Percentiles rank a stretch among this genome's conserved stretches.
These are phyloP conservation scores for Pseudachorutes palmiensis DNA, from an alignment of 1,140 invertebrate genomes.

Conservation along the genomic window DNA sequence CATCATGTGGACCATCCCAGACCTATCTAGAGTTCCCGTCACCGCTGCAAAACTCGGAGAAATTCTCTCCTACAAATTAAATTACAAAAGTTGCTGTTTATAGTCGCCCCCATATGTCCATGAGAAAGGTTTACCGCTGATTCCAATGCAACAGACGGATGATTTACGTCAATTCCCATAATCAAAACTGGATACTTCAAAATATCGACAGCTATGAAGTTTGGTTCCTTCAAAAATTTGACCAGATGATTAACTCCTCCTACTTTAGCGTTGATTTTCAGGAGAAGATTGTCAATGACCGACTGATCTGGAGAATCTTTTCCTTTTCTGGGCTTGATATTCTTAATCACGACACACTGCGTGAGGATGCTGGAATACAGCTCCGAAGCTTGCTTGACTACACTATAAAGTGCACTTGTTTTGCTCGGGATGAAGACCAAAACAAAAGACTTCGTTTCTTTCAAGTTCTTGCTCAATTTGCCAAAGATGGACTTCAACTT, in stretches of 20 bases:
- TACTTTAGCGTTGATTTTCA: constrained; percentile 79
- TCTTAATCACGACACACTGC: constrained; percentile 62
- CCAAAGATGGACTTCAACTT: neutral
- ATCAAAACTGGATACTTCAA: constrained; percentile 53
- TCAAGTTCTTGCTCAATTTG: neutral
- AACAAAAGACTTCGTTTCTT: neutral
- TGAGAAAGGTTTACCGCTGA: neutral
- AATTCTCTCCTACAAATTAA: neutral
- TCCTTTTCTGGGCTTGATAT: constrained; percentile 43
- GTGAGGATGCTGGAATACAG: constrained; percentile 62
- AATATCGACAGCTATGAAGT: too few relatives aligned
- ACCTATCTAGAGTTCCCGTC: constrained; percentile 23
- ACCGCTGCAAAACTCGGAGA: constrained; percentile 31
- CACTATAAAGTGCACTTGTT: neutral
- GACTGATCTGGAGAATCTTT: constrained; percentile 36
- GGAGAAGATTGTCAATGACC: constrained; percentile 60
- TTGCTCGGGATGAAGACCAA: constrained; percentile 27
- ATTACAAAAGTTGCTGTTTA: too few relatives aligned
- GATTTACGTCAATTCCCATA: constrained; percentile 80
- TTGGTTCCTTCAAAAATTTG: constrained; percentile 27
- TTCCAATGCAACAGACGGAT: constrained; percentile 51
- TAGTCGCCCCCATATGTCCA: neutral
- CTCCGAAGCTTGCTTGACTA: constrained; percentile 46
- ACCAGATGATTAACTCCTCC: constrained; percentile 68
- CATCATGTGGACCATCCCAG: constrained; percentile 36